Base-by-base conservation (phyloP, 23 tunicate species). In the Trididemnum miniatum region DNA sequence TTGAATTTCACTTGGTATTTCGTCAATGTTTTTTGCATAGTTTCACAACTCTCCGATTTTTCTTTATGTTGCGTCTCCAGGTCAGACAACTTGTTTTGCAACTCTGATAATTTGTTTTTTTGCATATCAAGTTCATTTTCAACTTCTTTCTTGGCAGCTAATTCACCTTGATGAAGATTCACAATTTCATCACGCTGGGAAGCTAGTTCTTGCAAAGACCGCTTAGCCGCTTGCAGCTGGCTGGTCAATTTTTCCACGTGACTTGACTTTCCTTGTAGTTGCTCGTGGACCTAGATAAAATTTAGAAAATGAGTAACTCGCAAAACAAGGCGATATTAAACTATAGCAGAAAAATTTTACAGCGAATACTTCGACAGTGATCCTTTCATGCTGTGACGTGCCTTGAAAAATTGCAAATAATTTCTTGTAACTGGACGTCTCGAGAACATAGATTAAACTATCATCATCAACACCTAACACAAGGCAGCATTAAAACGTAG, bases 181-280 rank as follows among this genome's bases (percentile, higher is more conserved):
- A 34, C 76, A 2, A 35, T 83, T 51, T 85, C 89, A 66, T 77
- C 76, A 0, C 76, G 83, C 65, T 78, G 76, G 31, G 62, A 44
- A 23, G 83, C 59, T 9, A 67, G 62, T 32, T 77, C 89, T 23
- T 65, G 20, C 0, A 85, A 23, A 4, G 78, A 64, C 25, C 25
- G 15, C 67, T 62, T 76, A 50, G 83, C 83, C 34, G 65, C 65
- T 35, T 79, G 80, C 0, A 77, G 82, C 50, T 77, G 82, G 44
- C 33, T 39, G 71, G 76, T 37, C 65, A 62, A 44, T 20, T 71
- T 82, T 51, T 82, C 86, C 71, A 82, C 78, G 79, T 82, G 78
- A 52, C 67, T 82, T 9, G 86, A 71, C 35, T 82, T 82, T 30
- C 86, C 86, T 82, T 82, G 78, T 12, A 82, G 78, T 69, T 82